Percentiles rank a stretch among this genome's conserved stretches.
Evolutionary conservation across 1,140 invertebrate genomes (phyloP).

Genomic region (Drosophila ironensis): DNA sequence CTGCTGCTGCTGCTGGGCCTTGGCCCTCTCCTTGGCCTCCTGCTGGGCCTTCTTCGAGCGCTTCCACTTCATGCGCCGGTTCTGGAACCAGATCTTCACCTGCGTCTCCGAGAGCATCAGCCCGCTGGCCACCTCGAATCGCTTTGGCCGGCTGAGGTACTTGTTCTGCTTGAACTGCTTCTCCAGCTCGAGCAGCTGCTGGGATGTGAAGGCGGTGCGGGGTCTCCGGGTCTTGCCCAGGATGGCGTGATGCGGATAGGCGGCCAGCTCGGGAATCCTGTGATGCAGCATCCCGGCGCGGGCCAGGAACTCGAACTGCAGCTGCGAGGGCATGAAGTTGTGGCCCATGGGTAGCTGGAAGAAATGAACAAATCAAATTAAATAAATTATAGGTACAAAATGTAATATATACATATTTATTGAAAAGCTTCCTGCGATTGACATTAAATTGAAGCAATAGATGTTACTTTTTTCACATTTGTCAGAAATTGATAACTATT

Average conservation of each 20-base stretch:
- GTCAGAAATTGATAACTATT: too few species aligned
- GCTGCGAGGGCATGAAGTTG: constrained; percentile 86
- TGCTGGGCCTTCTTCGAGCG: constrained; percentile 96
- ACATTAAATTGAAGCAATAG: too few species aligned
- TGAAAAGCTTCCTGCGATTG: too few species aligned
- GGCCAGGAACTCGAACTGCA: constrained; percentile 92
- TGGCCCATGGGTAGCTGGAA: constrained; percentile 76
- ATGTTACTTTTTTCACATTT: too few species aligned
- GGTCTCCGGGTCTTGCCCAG: constrained; percentile 97
- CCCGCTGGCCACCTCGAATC: constrained; percentile 99
- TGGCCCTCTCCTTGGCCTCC: constrained; percentile 83
- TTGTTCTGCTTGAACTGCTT: constrained; percentile 99
- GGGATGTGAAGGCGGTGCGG: constrained; percentile 98
- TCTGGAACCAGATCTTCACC: constrained; percentile 99
- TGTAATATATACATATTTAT: too few species aligned
- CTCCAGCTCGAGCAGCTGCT: constrained; percentile 98
- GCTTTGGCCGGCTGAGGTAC: constrained; percentile 98
- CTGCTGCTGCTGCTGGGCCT: constrained; percentile 68
- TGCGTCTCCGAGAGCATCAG: constrained; percentile 99
- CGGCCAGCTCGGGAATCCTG: constrained; percentile 87
- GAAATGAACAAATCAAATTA: not conserved
- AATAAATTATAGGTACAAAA: not conserved
- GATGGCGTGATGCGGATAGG: constrained; percentile 86
- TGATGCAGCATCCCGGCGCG: constrained; percentile 93
- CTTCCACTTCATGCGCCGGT: constrained; percentile 97